These are phyloP conservation scores for Seriola quinqueradiata DNA, from an alignment of 2,113 vertebrate genomes.

Conservation along the genomic window DNA sequence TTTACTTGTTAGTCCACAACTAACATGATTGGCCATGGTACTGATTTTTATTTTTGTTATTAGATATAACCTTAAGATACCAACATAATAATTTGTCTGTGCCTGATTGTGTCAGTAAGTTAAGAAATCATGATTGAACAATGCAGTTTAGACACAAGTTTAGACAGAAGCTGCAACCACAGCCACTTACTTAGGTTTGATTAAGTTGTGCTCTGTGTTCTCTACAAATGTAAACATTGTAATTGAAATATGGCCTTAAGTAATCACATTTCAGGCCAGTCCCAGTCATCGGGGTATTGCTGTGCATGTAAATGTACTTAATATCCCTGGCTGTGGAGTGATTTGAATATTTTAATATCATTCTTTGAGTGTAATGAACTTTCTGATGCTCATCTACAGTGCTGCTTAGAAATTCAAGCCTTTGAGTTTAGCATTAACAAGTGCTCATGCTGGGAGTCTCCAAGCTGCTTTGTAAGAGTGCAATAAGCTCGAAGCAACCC, in stretches of 20 bases:
- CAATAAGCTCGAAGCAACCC: slow-evolving; percentile 60
- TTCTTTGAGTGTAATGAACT: slow-evolving; percentile 60
- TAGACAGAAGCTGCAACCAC: not conserved
- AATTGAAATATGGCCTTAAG: slow-evolving; percentile 33
- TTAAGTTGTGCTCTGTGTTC: slow-evolving; percentile 20
- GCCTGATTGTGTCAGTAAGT: not conserved
- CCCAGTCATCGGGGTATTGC: not conserved
- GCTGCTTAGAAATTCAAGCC: slow-evolving; percentile 58
- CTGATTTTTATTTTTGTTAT: not conserved
- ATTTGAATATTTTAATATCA: slow-evolving; percentile 60
- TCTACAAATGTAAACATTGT: slow-evolving; percentile 35
- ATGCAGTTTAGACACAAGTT: slow-evolving; percentile 2
- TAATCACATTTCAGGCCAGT: slow-evolving; percentile 24
- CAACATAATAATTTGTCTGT: not conserved
- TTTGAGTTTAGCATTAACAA: slow-evolving; percentile 74
- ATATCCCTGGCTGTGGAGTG: slow-evolving; percentile 22
- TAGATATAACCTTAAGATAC: not conserved
- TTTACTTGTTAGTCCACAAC: not conserved
- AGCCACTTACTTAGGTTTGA: not conserved
- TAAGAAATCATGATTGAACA: not conserved
- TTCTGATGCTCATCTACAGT: slow-evolving; percentile 64
- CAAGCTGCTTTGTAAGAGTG: slow-evolving; percentile 65
- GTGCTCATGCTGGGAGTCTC: slow-evolving; percentile 62
- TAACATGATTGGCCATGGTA: not conserved
- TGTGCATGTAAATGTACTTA: slow-evolving; percentile 35